Base-by-base conservation (phyloP, 2,113 vertebrate genomes). In the Syngnathus floridae region DNA sequence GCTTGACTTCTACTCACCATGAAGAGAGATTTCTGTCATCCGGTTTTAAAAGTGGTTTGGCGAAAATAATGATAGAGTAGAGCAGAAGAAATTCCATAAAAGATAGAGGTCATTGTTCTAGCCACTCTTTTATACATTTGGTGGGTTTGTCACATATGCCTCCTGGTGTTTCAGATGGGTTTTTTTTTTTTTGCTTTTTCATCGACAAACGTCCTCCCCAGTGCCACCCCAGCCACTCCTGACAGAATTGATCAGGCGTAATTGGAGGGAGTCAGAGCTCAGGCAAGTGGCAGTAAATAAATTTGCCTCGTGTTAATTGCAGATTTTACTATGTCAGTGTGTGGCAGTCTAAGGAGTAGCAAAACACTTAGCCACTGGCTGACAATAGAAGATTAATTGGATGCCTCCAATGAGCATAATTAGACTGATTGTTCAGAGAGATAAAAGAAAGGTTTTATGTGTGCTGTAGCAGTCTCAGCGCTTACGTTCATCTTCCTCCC, bases 341-440 rank as follows among this genome's bases (percentile, higher is more conserved):
- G 80, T 68, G 82, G 72, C 76, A 72, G 82, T 70, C 79, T 63
- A 77, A 84, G 74, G 56, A 88, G 89, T 86, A 86, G 79, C 91
- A 92, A 92, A 94, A 91, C 91, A 93, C 92, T 94, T 93, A 91
- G 89, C 88, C 89, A 86, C 87, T 80, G 90, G 87, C 90, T 92
- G 90, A 91, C 92, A 91, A 88, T 89, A 89, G 90, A 82, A 88
- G 87, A 92, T 91, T 93, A 94, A 94, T 94, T 94, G 92, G 91
- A 89, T 88, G 90, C 91, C 89, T 89, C 87, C 86, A 91, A 90
- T 89, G 88, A 93, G 87, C 90, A 91, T 92, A 93, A 93, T 95
- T 93, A 93, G 90, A 84, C 89, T 92, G 93, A 93, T 94, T 93
- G 93, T 92, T 88, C 66, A 81, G 90, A 82, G 83, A 90, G 89